Evolutionary conservation across 2,888 invertebrate species (phyloP), one percentile per base, ranked within the genome.

Genomic region (Galerucella calmariensis): DNA sequence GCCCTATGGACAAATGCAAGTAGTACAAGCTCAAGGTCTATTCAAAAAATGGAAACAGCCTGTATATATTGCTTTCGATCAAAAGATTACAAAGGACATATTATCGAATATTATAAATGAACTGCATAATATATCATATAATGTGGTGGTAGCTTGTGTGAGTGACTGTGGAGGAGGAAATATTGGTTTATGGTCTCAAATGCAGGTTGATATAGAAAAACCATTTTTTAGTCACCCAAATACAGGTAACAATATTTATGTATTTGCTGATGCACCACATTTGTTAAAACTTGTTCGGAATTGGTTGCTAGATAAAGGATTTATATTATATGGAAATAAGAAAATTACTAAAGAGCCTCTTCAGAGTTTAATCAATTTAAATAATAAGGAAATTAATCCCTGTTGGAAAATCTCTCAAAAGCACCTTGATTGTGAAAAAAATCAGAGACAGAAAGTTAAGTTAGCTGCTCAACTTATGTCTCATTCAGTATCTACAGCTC

Each of bases 11-110:
- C 27, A 27, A 27, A 27, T 27, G 27, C 72, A 78, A 69, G 73
- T 78, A 24, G 70, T 75, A 4, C 73, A 72, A 69, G 75, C 59
- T 24, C 67, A 74, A 56, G 70, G 70, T 58, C 69, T 78, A 35
- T 77, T 78, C 73, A 68, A 66, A 1, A 73, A 74, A 56, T 79
- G 78, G 78, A 79, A 79, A 48, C 77, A 79, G 63, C 78, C 79
- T 41, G 69, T 78, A 48, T 77, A 66, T 69, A 20, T 74, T 11
- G 73, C 44, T 35, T 78, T 78, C 69, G 77, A 78, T 48, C 46
- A 73, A 69, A 78, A 78, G 27, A 78, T 78, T 63, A 79, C 77
- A n/a, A 59, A 61, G 56, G 61, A 68, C n/a, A 75, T 79, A 16
- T 71, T 78, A 56, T 56, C 63, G 20, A 44, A 77, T 10, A 58